These are phyloP conservation scores for Melopsittacus undulatus DNA, from an alignment of 2,797 vertebrate species.

Conservation along the genomic window DNA sequence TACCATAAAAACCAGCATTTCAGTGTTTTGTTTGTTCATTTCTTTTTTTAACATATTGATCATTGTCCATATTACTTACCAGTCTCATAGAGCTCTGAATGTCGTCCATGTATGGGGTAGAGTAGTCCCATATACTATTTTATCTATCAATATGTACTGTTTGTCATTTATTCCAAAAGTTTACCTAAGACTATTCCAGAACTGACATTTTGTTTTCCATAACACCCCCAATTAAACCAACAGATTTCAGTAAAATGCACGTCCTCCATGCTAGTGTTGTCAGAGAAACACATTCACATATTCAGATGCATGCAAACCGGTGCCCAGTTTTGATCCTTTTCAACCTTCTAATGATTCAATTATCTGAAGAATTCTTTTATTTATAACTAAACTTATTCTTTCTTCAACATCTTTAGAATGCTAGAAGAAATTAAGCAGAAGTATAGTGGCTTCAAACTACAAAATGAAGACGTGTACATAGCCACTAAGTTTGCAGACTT, in stretches of 20 bases:
- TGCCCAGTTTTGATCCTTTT: neutral
- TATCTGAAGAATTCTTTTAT: neutral
- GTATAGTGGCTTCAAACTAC: conserved; percentile 84
- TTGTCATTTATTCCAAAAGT: neutral
- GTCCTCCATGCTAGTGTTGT: neutral
- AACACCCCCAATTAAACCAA: neutral
- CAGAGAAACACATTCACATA: neutral
- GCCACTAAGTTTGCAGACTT: conserved; percentile 91
- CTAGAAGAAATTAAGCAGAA: conserved; percentile 94
- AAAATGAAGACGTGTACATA: conserved; percentile 96
- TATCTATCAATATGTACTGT: neutral
- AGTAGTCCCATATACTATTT: neutral
- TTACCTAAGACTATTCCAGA: neutral
- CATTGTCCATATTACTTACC: neutral
- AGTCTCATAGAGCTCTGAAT: neutral
- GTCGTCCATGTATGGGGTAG: neutral
- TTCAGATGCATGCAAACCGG: neutral
- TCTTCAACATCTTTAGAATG: conserved; percentile 78
- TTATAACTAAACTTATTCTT: neutral
- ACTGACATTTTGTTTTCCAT: neutral
- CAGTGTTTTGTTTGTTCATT: neutral
- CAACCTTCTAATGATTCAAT: neutral
- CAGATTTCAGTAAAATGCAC: neutral
- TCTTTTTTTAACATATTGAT: neutral
- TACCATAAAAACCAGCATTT: neutral